Percentiles rank a stretch among this genome's conserved stretches.
phyloP scores from a whole-genome alignment of 2,888 invertebrate genomes.

The Drosophila conformis region DNA sequence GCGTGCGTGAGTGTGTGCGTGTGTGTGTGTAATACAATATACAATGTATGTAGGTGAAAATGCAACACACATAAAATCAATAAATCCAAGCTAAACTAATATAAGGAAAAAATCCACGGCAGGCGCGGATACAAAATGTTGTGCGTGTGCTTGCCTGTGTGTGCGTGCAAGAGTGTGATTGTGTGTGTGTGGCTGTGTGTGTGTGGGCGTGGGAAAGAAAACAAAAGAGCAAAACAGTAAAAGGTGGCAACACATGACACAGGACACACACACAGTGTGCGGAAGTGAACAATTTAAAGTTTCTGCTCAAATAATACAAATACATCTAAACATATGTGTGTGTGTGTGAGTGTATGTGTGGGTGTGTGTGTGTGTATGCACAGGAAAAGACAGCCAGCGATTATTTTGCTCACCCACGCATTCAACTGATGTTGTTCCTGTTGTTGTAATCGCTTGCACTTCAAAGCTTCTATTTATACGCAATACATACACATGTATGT shows the following conservation, averaged over 20 bases:
- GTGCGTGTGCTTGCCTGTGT: conserved; percentile 42
- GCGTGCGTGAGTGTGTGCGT: conserved; percentile 16
- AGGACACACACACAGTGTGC: conserved; percentile 62
- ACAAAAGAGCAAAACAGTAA: conserved; percentile 63
- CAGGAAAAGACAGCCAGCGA: conserved; percentile 38
- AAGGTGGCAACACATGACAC: conserved; percentile 55
- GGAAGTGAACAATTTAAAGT: conserved; percentile 76
- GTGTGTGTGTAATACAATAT: conserved; percentile 34
- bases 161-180: conserved; percentile 22
- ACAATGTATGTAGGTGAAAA: conserved; percentile 57
- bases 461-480: conserved; percentile 72
- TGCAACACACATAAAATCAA: conserved; percentile 78
- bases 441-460: conserved; percentile 59
- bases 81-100: conserved; percentile 79
- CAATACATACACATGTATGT: conserved; percentile 2
- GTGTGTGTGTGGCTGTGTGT: conserved; percentile 23
- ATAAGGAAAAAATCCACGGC: conserved; percentile 64
- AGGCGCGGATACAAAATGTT: conserved; percentile 44
- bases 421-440: conserved; percentile 38
- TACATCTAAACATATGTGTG: conserved; percentile 12
- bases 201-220: conserved; percentile 57
- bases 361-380: conserved; percentile 7
- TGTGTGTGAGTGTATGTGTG: neutral
- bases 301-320: conserved; percentile 44
- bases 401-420: conserved; percentile 63